Evolutionary conservation across 2,797 vertebrate genomes (phyloP).

Genomic region (Ibycter americanus): DNA sequence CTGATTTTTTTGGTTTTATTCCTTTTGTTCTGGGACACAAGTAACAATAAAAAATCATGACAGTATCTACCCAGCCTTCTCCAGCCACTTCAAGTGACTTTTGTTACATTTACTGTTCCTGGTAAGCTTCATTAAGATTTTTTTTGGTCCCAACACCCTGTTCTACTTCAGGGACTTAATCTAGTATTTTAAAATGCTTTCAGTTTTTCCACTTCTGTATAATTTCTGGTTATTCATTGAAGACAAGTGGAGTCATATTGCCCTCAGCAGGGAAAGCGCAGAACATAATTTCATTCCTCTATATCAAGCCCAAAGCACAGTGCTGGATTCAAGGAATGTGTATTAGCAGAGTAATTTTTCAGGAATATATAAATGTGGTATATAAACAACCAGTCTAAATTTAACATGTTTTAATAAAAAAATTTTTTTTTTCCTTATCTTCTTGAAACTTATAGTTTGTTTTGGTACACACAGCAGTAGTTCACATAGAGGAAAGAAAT

Average conservation of each 20-base stretch:
- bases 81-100: background rate
- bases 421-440: background rate
- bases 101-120: conserved; percentile 23
- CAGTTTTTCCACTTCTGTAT: background rate
- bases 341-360: background rate
- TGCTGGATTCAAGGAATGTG: background rate
- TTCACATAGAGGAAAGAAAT: background rate
- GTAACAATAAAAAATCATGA: background rate
- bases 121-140: conserved; percentile 61
- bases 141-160: background rate
- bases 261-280: conserved; percentile 75
- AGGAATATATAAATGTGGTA: background rate
- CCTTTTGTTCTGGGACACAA: background rate
- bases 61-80: background rate
- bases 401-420: background rate
- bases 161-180: background rate
- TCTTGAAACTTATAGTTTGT: background rate
- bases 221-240: conserved; percentile 15
- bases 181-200: conserved; percentile 25
- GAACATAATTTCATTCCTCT: conserved; percentile 38
- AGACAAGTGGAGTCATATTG: conserved; percentile 74
- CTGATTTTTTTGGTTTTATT: background rate
- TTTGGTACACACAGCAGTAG: background rate
- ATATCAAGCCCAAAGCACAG: background rate
- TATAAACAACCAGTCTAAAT: background rate